These are phyloP conservation scores for Miniopterus natalensis DNA, from an alignment of 2,113 vertebrate genomes.

Conservation along the genomic window DNA sequence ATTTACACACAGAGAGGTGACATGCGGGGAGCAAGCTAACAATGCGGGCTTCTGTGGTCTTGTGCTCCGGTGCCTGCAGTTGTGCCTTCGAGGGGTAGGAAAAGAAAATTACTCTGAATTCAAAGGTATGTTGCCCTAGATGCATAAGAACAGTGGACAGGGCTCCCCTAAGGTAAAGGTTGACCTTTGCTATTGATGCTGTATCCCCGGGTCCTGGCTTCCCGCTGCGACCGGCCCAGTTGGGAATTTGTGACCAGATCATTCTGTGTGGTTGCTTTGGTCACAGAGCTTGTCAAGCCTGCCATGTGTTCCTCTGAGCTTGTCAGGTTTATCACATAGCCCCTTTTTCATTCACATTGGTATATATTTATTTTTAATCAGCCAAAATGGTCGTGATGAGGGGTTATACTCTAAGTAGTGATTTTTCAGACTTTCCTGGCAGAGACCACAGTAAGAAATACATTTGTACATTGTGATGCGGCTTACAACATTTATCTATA, in stretches of 20 bases:
- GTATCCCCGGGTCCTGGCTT: too few relatives aligned
- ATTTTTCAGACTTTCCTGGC: neutral
- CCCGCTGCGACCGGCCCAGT: neutral
- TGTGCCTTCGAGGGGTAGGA: neutral
- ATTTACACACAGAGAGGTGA: neutral
- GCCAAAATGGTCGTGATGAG: neutral
- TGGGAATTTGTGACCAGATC: neutral
- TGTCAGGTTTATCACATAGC: neutral
- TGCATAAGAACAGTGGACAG: neutral
- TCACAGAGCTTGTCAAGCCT: neutral
- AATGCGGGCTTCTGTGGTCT: neutral
- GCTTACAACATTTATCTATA: neutral
- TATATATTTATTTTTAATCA: conserved; percentile 44
- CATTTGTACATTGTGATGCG: neutral
- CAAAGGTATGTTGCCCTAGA: neutral
- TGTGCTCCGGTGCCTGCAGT: neutral
- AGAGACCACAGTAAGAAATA: neutral
- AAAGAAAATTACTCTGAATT: neutral
- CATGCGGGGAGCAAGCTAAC: neutral
- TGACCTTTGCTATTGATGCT: neutral
- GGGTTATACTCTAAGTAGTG: neutral
- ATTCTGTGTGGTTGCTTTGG: neutral
- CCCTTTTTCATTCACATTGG: neutral
- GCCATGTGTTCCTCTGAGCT: too few relatives aligned
- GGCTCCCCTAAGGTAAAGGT: neutral